phyloP scores from a whole-genome alignment of 1,140 invertebrate species.

The Microplitis mediator region DNA sequence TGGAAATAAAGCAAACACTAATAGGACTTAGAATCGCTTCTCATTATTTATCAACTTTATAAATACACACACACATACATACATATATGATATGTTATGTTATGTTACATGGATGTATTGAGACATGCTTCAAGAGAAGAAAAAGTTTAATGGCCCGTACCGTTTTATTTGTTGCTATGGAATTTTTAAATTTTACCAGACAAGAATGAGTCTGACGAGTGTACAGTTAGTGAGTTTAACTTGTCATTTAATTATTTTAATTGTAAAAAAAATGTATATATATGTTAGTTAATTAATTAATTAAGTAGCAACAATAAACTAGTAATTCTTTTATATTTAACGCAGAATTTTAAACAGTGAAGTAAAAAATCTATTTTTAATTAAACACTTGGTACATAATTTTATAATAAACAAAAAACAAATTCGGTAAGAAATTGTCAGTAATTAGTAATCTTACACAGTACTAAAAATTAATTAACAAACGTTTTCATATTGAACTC shows the following conservation, averaged over 20 bases:
- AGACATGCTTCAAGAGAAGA: background rate
- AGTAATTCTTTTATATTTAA: too few species aligned
- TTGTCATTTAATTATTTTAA: too few species aligned
- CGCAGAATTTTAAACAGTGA: too few species aligned
- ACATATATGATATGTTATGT: background rate
- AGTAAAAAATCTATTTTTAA: background rate
- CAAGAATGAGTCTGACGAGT: background rate
- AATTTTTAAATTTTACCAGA: background rate
- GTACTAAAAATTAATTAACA: too few species aligned
- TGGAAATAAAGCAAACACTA: conserved; percentile 70
- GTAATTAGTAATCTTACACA: too few species aligned
- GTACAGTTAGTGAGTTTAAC: background rate
- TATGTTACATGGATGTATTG: too few species aligned
- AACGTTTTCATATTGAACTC: too few species aligned
- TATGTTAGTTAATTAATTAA: too few species aligned
- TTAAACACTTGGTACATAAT: background rate
- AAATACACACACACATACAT: background rate
- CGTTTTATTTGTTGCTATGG: background rate
- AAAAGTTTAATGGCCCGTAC: conserved; percentile 10
- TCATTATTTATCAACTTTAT: conserved; percentile 28
- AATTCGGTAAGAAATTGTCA: background rate
- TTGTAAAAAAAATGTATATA: too few species aligned
- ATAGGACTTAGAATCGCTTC: conserved; percentile 59
- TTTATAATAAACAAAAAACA: background rate
- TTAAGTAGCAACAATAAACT: too few species aligned